phyloP scores from a whole-genome alignment of 2,797 vertebrate species.

The Nannoperca australis region DNA sequence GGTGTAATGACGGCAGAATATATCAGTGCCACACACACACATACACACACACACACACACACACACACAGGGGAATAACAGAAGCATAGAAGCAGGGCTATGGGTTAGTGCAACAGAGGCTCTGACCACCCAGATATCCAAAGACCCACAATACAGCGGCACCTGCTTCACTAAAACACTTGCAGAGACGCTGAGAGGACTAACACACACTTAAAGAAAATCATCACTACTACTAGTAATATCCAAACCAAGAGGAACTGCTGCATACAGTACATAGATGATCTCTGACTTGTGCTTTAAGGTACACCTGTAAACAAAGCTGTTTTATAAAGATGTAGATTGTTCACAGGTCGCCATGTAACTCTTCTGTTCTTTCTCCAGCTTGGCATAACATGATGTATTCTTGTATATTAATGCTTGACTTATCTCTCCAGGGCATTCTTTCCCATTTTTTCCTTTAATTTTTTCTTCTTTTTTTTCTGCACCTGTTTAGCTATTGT shows the following conservation, averaged over 20 bases:
- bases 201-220: slow-evolving; percentile 66
- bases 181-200: slow-evolving; percentile 59
- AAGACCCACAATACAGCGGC: slow-evolving; percentile 72
- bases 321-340: slow-evolving; percentile 87
- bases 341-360: slow-evolving; percentile 82
- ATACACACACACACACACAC: slow-evolving; percentile 13
- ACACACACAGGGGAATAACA: slow-evolving; percentile 21
- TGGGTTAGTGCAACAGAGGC: slow-evolving; percentile 64
- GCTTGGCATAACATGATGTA: slow-evolving; percentile 85
- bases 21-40: slow-evolving; percentile 50
- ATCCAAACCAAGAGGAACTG: slow-evolving; percentile 82
- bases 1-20: slow-evolving; percentile 71
- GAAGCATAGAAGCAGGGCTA: slow-evolving; percentile 64
- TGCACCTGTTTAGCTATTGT: slow-evolving; percentile 87
- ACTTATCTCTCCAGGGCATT: slow-evolving; percentile 87
- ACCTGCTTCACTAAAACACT: slow-evolving; percentile 64
- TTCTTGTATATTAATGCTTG: slow-evolving; percentile 89
- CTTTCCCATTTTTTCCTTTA: slow-evolving; percentile 68
- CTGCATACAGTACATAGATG: slow-evolving; percentile 81
- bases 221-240: slow-evolving; percentile 65
- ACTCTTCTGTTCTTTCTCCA: slow-evolving; percentile 82
- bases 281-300: slow-evolving; percentile 86
- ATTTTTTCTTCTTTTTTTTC: slow-evolving; percentile 63
- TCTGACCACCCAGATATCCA: slow-evolving; percentile 77
- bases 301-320: slow-evolving; percentile 87